phyloP scores from a whole-genome alignment of 2,113 vertebrate genomes.

The Cheirogaleus medius region DNA sequence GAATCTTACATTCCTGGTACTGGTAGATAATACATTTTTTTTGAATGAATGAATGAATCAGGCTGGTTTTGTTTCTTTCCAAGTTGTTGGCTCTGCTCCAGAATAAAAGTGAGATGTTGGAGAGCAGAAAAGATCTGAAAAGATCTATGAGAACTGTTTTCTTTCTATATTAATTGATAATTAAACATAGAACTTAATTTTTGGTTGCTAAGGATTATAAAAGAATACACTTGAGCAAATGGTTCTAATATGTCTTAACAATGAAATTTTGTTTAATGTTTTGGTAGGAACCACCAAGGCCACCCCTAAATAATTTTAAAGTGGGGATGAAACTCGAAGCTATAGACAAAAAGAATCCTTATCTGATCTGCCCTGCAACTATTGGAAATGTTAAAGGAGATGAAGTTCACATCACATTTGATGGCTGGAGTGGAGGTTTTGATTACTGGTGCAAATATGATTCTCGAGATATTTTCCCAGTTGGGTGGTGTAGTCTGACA shows the following conservation, averaged over 20 bases:
- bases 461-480: slow-evolving; percentile 96
- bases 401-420: slow-evolving; percentile 95
- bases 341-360: slow-evolving; percentile 96
- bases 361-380: slow-evolving; percentile 97
- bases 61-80: slow-evolving; percentile 45
- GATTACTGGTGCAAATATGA: slow-evolving; percentile 98
- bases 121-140: too few species aligned
- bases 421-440: slow-evolving; percentile 95
- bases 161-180: slow-evolving; percentile 46
- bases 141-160: neutral
- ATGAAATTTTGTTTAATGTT: slow-evolving; percentile 67
- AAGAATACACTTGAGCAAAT: neutral
- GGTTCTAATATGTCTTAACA: slow-evolving; percentile 56
- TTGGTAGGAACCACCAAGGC: slow-evolving; percentile 91
- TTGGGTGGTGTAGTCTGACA: slow-evolving; percentile 95
- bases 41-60: slow-evolving; percentile 14
- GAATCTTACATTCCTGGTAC: slow-evolving; percentile 5
- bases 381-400: slow-evolving; percentile 93
- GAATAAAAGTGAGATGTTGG: slow-evolving; percentile 16
- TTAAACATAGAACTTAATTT: slow-evolving; percentile 44
- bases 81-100: slow-evolving; percentile 22
- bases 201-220: slow-evolving; percentile 41
- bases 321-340: slow-evolving; percentile 97
- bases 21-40: neutral
- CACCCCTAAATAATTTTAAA: slow-evolving; percentile 91